Conservation (phyloP, 2,113 vertebrate species). For the Malurus alboscapulatus region DNA sequence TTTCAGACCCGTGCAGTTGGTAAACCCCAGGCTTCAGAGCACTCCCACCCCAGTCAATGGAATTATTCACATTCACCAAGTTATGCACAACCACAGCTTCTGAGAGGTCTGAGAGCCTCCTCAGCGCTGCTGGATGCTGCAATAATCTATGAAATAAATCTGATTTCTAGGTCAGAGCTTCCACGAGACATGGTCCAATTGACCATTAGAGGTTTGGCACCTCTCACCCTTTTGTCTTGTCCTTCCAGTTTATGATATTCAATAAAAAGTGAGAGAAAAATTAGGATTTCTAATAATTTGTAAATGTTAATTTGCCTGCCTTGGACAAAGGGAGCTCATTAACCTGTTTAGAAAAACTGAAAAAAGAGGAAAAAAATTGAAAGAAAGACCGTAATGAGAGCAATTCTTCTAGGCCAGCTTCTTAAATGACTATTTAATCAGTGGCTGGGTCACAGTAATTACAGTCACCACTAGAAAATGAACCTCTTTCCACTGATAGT, state of each 20-base stretch:
- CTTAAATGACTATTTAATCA: conserved; percentile 51
- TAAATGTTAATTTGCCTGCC: not conserved
- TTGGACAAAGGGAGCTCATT: conserved; percentile 11
- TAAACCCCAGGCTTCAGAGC: not conserved
- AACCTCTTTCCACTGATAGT: conserved; percentile 45
- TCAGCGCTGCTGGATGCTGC: not conserved
- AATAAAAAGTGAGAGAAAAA: not conserved
- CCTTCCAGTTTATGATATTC: not conserved
- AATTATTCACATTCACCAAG: not conserved
- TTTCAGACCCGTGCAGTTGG: not conserved
- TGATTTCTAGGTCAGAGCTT: not conserved
- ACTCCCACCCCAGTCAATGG: not conserved
- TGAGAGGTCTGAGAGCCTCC: not conserved
- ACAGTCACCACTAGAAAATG: conserved; percentile 33
- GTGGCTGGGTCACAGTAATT: conserved; percentile 38
- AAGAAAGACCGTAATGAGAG: conserved; percentile 28
- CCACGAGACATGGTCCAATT: not conserved
- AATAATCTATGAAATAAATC: not conserved
- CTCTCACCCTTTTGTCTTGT: not conserved
- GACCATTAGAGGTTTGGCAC: not conserved
- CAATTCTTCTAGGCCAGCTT: conserved; percentile 12
- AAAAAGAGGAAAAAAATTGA: not conserved
- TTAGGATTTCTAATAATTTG: not conserved
- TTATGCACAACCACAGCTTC: not conserved
- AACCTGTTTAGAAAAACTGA: not conserved